phyloP scores from a whole-genome alignment of 2,888 invertebrate genomes.

The Parapristionchus giblindavisi region DNA sequence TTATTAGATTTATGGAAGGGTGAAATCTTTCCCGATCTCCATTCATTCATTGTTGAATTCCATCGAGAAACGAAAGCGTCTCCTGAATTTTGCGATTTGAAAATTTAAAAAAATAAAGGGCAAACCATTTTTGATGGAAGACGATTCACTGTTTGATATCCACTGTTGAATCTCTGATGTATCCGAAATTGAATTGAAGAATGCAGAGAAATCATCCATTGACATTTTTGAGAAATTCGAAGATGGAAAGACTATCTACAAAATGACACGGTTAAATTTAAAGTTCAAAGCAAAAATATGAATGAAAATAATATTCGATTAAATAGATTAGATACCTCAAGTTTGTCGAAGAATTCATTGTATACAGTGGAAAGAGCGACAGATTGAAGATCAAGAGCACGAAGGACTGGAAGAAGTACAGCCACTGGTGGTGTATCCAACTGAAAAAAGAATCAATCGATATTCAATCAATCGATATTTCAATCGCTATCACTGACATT shows the following conservation, averaged over 20 bases:
- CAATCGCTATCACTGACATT: too few relatives aligned
- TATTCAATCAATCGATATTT: too few relatives aligned
- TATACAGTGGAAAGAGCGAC: slow-evolving; percentile 49
- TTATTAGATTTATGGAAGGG: slow-evolving; percentile 9
- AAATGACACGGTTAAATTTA: not conserved
- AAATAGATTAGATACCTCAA: slow-evolving; percentile 38
- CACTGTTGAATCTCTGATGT: slow-evolving; percentile 41
- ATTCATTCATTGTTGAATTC: slow-evolving; percentile 50
- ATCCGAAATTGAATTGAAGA: slow-evolving; percentile 47
- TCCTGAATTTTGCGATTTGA: slow-evolving; percentile 39
- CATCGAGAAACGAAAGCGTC: slow-evolving; percentile 40
- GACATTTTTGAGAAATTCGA: slow-evolving; percentile 15
- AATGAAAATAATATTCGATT: not conserved
- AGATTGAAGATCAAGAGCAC: slow-evolving; percentile 54
- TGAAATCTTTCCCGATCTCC: slow-evolving; percentile 49
- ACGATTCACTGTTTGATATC: slow-evolving; percentile 45
- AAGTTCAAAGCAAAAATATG: not conserved
- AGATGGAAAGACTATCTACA: slow-evolving; percentile 30
- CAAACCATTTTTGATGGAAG: slow-evolving; percentile 13
- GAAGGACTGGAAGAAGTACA: slow-evolving; percentile 45
- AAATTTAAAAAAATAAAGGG: not conserved
- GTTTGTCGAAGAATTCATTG: slow-evolving; percentile 51
- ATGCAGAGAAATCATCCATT: slow-evolving; percentile 41
- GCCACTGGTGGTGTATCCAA: slow-evolving; percentile 8
- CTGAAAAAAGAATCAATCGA: too few relatives aligned